Conservation (phyloP, 2,113 vertebrate species). For the Bos javanicus region DNA sequence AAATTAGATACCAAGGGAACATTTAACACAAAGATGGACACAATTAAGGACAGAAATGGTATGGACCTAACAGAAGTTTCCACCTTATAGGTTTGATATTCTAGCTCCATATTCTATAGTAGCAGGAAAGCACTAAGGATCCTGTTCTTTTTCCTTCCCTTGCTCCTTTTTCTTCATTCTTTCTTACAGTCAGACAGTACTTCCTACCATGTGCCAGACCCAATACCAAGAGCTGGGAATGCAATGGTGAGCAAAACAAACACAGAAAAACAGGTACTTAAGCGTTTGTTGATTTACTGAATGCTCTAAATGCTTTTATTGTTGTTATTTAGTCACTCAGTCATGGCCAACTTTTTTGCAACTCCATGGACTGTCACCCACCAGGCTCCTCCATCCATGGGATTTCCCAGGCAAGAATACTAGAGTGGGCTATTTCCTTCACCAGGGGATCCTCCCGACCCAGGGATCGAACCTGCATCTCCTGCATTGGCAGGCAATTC, state of each 20-base stretch:
- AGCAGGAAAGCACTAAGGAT: neutral
- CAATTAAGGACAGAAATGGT: neutral
- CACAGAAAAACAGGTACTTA: neutral
- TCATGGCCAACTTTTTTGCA: neutral
- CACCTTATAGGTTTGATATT: neutral
- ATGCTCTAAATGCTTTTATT: neutral
- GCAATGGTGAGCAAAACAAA: neutral
- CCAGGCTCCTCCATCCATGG: neutral
- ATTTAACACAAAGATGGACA: neutral
- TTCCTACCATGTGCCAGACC: neutral
- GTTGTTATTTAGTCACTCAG: neutral
- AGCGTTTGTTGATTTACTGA: neutral
- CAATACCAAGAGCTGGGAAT: neutral
- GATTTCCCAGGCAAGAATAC: neutral
- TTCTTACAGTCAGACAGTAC: neutral
- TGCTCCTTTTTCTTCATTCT: neutral
- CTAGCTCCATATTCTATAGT: neutral
- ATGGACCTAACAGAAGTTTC: neutral
- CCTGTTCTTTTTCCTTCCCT: neutral
- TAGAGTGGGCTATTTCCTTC: neutral
- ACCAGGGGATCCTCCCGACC: neutral
- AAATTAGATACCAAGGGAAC: neutral
- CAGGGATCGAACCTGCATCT: neutral
- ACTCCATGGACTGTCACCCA: neutral
- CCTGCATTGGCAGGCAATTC: neutral